A percentile compares a stretch with the other conserved stretches of the same genome.
Conservation (phyloP, 1,140 invertebrate genomes). For the Heliconius congener region DNA sequence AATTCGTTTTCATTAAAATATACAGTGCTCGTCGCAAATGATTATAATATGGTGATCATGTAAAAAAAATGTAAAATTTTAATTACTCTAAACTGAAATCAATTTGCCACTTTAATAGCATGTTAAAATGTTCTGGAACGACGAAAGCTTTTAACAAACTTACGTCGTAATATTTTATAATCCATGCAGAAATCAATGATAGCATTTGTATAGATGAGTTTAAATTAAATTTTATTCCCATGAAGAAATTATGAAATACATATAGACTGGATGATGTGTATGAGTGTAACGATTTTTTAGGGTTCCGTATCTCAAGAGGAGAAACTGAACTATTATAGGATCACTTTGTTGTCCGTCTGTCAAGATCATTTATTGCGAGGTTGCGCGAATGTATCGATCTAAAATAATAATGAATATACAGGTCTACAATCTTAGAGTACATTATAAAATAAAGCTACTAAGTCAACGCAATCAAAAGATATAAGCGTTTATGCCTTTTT, state of each 20-base stretch:
- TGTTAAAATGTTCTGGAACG: neutral
- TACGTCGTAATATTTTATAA: neutral
- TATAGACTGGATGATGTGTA: neutral
- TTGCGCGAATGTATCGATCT: no score
- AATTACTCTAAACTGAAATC: neutral
- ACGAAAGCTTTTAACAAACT: neutral
- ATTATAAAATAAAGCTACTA: no score
- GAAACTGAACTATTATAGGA: no score
- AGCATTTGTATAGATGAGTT: neutral
- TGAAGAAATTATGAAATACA: neutral
- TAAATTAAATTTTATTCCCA: no score
- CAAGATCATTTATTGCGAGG: no score
- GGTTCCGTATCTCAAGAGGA: neutral
- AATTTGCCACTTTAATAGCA: slow-evolving; percentile 4
- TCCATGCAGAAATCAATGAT: slow-evolving; percentile 19
- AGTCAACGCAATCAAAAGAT: no score
- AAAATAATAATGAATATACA: no score
- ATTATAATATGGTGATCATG: no score
- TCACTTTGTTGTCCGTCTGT: no score
- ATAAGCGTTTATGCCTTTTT: no score
- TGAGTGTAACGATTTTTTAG: neutral
- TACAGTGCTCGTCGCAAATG: neutral
- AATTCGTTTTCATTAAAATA: neutral
- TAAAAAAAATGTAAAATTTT: neutral
- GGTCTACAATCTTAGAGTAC: no score